Conservation (phyloP, 2,888 invertebrate genomes). For the Leptinotarsa tumamoca region DNA sequence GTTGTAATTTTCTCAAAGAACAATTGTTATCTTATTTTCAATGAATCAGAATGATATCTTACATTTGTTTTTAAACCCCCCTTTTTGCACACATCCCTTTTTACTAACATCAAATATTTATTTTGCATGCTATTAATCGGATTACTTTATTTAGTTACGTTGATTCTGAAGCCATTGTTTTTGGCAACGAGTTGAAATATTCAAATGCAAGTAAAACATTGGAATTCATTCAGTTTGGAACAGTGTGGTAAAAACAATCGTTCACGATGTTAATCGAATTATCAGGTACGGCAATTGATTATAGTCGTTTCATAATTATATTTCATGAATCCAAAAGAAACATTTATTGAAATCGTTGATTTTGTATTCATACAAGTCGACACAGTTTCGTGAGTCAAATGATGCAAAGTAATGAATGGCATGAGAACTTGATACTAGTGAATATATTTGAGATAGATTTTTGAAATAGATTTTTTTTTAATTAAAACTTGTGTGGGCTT, state of each 20-base stretch:
- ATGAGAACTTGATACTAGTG: too few relatives aligned
- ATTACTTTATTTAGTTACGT: constrained; percentile 22
- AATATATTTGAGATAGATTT: too few relatives aligned
- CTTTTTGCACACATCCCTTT: constrained; percentile 40
- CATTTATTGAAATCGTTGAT: too few relatives aligned
- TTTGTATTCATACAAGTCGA: too few relatives aligned
- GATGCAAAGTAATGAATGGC: too few relatives aligned
- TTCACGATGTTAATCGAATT: constrained; percentile 15
- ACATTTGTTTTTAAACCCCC: neutral
- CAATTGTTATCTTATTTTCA: too few relatives aligned
- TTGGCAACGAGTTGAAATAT: constrained; percentile 8
- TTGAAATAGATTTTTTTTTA: too few relatives aligned
- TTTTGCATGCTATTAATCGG: neutral
- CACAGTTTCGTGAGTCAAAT: too few relatives aligned
- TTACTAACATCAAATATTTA: constrained; percentile 39
- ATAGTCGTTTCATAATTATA: too few relatives aligned
- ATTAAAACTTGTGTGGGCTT: too few relatives aligned
- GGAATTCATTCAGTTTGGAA: neutral
- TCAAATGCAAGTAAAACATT: neutral
- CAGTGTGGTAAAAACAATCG: neutral
- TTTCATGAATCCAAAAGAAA: too few relatives aligned
- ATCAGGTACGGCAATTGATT: constrained; percentile 8
- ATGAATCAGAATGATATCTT: neutral
- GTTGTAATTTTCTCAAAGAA: too few relatives aligned
- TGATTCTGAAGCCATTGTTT: constrained; percentile 27